Evolutionary conservation across 2,797 vertebrate genomes (phyloP).

Genomic region (Poeciliopsis infans): DNA sequence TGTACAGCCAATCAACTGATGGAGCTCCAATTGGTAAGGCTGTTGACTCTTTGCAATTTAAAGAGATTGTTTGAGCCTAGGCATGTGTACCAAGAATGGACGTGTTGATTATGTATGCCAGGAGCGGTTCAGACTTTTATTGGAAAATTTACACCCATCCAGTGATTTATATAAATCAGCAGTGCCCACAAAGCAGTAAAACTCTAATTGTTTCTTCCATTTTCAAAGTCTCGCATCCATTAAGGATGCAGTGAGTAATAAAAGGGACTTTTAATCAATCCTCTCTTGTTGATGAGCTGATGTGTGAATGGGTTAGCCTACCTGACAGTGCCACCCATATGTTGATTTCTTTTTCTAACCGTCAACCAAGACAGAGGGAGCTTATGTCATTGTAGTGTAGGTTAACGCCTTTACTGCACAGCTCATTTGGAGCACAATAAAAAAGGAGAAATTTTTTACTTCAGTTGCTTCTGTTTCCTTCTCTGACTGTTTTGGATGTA

Average conservation of each 20-base stretch:
- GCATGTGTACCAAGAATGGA: slow-evolving; percentile 67
- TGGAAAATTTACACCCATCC: slow-evolving; percentile 84
- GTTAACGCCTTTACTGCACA: slow-evolving; percentile 33
- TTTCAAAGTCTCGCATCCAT: slow-evolving; percentile 86
- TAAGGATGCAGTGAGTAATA: slow-evolving; percentile 84
- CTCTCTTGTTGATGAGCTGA: slow-evolving; percentile 84
- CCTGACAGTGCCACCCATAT: slow-evolving; percentile 74
- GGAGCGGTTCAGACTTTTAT: slow-evolving; percentile 79
- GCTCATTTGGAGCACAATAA: slow-evolving; percentile 11
- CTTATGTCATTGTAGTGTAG: slow-evolving; percentile 50
- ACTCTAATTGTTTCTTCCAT: slow-evolving; percentile 87
- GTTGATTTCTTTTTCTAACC: slow-evolving; percentile 72
- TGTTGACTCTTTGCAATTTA: slow-evolving; percentile 69
- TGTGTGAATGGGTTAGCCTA: slow-evolving; percentile 77
- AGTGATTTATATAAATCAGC: slow-evolving; percentile 87
- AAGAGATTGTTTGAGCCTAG: slow-evolving; percentile 64
- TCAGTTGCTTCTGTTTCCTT: slow-evolving; percentile 21
- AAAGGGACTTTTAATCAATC: slow-evolving; percentile 87
- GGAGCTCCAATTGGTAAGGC: slow-evolving; percentile 56
- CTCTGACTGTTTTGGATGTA: background rate
- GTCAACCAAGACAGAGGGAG: slow-evolving; percentile 57
- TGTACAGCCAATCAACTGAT: slow-evolving; percentile 62
- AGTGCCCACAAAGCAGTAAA: slow-evolving; percentile 85
- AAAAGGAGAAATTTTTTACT: slow-evolving; percentile 19
- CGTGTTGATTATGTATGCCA: slow-evolving; percentile 84